A percentile compares a stretch with the other conserved stretches of the same genome.
Evolutionary conservation across 2,113 vertebrate species (phyloP).

Genomic region (Macquaria australasica): DNA sequence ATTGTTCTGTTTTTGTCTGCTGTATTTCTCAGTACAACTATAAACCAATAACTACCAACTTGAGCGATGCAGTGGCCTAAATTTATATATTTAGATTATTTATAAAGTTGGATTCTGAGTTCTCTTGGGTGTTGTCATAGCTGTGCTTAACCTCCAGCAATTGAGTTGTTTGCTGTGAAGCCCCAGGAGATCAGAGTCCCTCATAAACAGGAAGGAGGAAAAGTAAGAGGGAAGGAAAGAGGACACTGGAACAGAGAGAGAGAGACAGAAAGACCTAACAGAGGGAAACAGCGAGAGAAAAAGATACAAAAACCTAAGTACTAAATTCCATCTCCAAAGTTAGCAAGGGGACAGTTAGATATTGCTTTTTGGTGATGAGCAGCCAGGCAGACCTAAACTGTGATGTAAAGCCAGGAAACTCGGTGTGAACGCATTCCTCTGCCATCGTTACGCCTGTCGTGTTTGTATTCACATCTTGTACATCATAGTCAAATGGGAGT

Average conservation of each 20-base stretch:
- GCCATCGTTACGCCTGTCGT: constrained; percentile 72
- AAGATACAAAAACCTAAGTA: constrained; percentile 3
- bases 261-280: background rate
- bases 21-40: background rate
- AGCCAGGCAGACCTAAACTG: constrained; percentile 61
- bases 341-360: constrained; percentile 57
- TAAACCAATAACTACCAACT: background rate
- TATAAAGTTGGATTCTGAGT: constrained; percentile 31
- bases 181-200: constrained; percentile 34
- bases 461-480: constrained; percentile 84
- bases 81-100: constrained; percentile 49
- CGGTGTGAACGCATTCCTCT: constrained; percentile 69
- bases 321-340: constrained; percentile 56
- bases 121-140: constrained; percentile 43
- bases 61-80: constrained; percentile 12
- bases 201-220: constrained; percentile 10
- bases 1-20: background rate
- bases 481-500: constrained; percentile 85
- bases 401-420: constrained; percentile 79
- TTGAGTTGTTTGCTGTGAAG: constrained; percentile 59
- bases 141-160: constrained; percentile 52
- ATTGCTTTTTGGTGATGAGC: constrained; percentile 62
- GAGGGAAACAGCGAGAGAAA: background rate
- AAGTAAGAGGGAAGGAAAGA: constrained; percentile 13
- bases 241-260: background rate